Evolutionary conservation across 2,113 vertebrate species (phyloP).

Genomic region (Lonchura striata): DNA sequence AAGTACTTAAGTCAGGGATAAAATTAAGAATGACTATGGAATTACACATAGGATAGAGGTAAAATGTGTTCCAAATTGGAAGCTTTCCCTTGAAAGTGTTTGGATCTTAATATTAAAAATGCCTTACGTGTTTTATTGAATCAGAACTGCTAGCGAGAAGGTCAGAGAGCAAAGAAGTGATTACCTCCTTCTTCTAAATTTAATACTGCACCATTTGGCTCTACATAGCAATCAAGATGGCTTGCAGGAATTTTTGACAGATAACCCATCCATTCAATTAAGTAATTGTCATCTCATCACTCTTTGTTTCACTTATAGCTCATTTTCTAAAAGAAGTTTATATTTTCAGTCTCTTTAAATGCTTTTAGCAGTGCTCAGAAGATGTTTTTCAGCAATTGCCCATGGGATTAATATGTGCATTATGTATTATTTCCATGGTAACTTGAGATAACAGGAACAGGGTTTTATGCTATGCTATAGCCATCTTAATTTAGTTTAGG

Average conservation of each 20-base stretch:
- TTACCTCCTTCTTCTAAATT: neutral
- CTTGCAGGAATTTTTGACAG: neutral
- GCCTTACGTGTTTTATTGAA: neutral
- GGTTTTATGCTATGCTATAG: slow-evolving; percentile 2
- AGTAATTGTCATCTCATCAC: neutral
- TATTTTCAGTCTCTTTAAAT: slow-evolving; percentile 26
- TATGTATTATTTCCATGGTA: slow-evolving; percentile 50
- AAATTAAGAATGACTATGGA: neutral
- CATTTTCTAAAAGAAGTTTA: neutral
- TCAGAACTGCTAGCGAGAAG: neutral
- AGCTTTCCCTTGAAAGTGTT: neutral
- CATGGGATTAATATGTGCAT: neutral
- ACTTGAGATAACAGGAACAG: slow-evolving; percentile 37
- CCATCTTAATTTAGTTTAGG: slow-evolving; percentile 48
- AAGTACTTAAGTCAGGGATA: neutral
- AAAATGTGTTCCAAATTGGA: neutral
- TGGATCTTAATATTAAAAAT: neutral
- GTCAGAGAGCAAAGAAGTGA: neutral
- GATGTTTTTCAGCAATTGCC: slow-evolving; percentile 9
- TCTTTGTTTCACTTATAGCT: slow-evolving; percentile 7
- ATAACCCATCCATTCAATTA: neutral
- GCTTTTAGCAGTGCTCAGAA: slow-evolving; percentile 27
- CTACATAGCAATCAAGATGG: neutral
- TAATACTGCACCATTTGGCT: neutral
- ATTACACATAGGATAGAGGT: neutral